Conservation (phyloP, 2,797 vertebrate genomes). For the Vespertilio murinus region DNA sequence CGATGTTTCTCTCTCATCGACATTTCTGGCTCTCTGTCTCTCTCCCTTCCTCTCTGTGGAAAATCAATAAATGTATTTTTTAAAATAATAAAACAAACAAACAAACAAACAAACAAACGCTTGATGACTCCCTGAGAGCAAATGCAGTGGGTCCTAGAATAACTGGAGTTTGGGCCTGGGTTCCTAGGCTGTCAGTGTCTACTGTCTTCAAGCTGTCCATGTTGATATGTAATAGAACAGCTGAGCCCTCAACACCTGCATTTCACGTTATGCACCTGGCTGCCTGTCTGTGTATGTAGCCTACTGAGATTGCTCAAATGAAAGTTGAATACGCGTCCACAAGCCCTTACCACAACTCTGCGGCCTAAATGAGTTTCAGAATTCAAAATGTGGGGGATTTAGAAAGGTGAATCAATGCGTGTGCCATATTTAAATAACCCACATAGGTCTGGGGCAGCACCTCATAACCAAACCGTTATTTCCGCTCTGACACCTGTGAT, state of each 20-base stretch:
- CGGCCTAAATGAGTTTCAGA: not conserved
- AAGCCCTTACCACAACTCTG: not conserved
- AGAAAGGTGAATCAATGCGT: not conserved
- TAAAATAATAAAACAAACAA: no score
- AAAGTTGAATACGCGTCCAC: not conserved
- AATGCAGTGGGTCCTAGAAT: not conserved
- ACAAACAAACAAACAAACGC: no score
- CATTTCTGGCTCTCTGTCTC: no score
- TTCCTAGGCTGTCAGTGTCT: not conserved
- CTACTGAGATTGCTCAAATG: not conserved
- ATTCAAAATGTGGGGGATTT: not conserved
- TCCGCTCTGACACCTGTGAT: not conserved
- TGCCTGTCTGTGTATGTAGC: not conserved
- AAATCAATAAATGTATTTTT: no score
- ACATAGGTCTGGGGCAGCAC: not conserved
- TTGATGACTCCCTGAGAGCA: not conserved
- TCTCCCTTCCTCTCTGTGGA: no score
- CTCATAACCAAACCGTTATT: not conserved
- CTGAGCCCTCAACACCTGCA: accelerated
- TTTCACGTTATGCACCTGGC: not conserved
- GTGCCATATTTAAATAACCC: not conserved
- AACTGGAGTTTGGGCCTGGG: not conserved
- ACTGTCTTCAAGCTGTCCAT: not conserved
- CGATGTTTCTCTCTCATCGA: no score
- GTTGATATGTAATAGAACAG: not conserved